Evolutionary conservation across 1,140 invertebrate species (phyloP).

Genomic region (Drosophila kurseongensis): DNA sequence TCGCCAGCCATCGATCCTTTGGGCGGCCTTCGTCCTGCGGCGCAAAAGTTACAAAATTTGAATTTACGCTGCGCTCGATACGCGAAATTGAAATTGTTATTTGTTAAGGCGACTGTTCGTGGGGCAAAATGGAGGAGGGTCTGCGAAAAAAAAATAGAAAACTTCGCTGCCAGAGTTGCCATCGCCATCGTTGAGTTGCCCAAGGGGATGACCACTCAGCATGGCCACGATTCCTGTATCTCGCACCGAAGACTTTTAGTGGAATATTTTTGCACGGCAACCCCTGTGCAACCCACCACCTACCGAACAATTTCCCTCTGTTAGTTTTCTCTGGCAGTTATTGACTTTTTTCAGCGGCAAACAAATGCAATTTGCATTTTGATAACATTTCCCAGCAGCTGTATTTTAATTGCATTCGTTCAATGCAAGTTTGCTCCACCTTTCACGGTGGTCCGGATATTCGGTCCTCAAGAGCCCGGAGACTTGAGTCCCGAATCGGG

Average conservation of each 20-base stretch:
- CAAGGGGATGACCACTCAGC: slow-evolving; percentile 48
- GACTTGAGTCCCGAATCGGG: slow-evolving; percentile 6
- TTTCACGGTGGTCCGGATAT: slow-evolving; percentile 2
- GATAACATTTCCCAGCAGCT: slow-evolving; percentile 76
- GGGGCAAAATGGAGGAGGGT: slow-evolving; percentile 7
- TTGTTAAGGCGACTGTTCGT: slow-evolving; percentile 56
- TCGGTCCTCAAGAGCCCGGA: slow-evolving; percentile 1
- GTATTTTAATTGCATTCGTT: slow-evolving; percentile 76
- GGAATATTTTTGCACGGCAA: slow-evolving; percentile 40
- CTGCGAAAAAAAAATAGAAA: slow-evolving; percentile 28
- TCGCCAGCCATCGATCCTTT: slow-evolving; percentile 44
- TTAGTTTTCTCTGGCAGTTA: slow-evolving; percentile 50
- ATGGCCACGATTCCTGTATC: slow-evolving; percentile 49
- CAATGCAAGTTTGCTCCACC: slow-evolving; percentile 37
- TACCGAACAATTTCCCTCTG: slow-evolving; percentile 17
- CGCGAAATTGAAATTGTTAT: slow-evolving; percentile 83
- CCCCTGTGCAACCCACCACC: not conserved
- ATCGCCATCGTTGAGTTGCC: slow-evolving; percentile 21
- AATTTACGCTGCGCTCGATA: slow-evolving; percentile 69
- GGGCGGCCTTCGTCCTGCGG: slow-evolving; percentile 31
- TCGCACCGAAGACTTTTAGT: slow-evolving; percentile 44
- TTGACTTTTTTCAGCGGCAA: slow-evolving; percentile 61
- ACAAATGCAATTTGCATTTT: slow-evolving; percentile 73
- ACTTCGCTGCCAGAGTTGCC: slow-evolving; percentile 33
- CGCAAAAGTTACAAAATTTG: slow-evolving; percentile 65